Percentiles rank a stretch among this genome's conserved stretches.
Conservation (phyloP, 1,140 invertebrate species). For the Trissolcus basalis region DNA sequence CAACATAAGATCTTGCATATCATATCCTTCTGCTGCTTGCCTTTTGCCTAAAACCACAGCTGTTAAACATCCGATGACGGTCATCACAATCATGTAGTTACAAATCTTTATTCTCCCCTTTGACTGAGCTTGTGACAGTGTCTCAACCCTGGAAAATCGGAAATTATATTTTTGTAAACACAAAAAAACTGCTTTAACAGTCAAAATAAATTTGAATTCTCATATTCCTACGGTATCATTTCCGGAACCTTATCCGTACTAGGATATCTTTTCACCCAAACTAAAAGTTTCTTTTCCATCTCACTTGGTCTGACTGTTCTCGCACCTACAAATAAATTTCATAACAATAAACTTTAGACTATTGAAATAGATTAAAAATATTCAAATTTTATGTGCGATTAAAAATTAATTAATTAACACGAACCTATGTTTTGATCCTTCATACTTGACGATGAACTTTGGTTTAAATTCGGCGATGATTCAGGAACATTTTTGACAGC, state of each 20-base stretch:
- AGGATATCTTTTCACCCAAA: constrained; percentile 37
- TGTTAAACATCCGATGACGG: constrained; percentile 10
- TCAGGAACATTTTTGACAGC: too few relatives aligned
- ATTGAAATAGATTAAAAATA: not conserved
- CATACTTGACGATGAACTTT: too few relatives aligned
- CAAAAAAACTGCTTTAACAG: too few relatives aligned
- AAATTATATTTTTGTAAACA: not conserved
- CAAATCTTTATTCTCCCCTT: constrained; percentile 35
- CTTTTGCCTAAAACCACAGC: constrained; percentile 11
- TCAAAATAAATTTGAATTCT: constrained; percentile 1
- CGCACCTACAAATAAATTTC: not conserved
- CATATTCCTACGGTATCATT: constrained; percentile 28
- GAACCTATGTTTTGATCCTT: not conserved
- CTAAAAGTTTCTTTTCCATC: constrained; percentile 25
- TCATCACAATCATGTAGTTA: constrained; percentile 24
- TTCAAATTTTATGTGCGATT: not conserved
- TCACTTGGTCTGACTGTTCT: constrained; percentile 9
- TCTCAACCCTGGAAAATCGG: not conserved
- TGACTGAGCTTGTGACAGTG: constrained; percentile 1
- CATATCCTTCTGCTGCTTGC: constrained; percentile 1
- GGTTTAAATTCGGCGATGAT: too few relatives aligned
- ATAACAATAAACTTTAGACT: not conserved
- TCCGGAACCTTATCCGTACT: constrained; percentile 26
- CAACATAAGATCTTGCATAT: constrained; percentile 10
- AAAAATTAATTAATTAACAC: not conserved